A percentile compares a stretch with the other conserved stretches of the same genome.
Evolutionary conservation across 1,140 invertebrate species (phyloP).

Genomic region (Drusus annulatus): DNA sequence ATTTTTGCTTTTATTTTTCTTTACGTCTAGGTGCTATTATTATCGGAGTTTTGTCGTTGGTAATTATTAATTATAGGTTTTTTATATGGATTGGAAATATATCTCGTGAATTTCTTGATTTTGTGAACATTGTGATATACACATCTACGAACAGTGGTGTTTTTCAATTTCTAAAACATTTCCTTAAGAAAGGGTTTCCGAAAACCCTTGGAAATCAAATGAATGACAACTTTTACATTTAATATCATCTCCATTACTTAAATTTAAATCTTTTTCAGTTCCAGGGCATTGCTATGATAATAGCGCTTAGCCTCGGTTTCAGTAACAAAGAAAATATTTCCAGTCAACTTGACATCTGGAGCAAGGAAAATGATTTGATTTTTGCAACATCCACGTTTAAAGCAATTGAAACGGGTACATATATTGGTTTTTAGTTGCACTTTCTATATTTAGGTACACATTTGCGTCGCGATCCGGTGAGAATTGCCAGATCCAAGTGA

Average conservation of each 20-base stretch:
- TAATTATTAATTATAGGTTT: not conserved
- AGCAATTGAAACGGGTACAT: slow-evolving; percentile 37
- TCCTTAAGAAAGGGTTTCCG: too few relatives aligned
- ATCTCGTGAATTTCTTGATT: not conserved
- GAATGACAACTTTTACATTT: too few relatives aligned
- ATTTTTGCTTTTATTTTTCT: slow-evolving; percentile 57
- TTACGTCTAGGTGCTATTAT: slow-evolving; percentile 52
- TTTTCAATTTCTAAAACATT: too few relatives aligned
- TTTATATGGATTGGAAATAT: not conserved
- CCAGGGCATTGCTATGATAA: slow-evolving; percentile 31
- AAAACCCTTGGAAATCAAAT: too few relatives aligned
- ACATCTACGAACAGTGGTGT: too few relatives aligned
- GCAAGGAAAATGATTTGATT: slow-evolving; percentile 44
- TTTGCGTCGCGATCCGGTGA: too few relatives aligned
- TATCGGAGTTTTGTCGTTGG: slow-evolving; percentile 49
- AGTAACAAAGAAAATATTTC: slow-evolving; percentile 26
- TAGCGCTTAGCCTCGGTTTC: slow-evolving; percentile 40
- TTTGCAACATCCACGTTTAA: slow-evolving; percentile 33
- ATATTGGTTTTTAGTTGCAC: not conserved
- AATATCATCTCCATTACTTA: too few relatives aligned
- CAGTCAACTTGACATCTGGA: slow-evolving; percentile 45
- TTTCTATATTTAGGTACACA: too few relatives aligned
- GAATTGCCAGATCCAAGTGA: too few relatives aligned
- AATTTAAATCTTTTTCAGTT: slow-evolving; percentile 44
- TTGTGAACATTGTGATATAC: too few relatives aligned